Conservation (phyloP, 2,113 vertebrate genomes). For the Bothrops jararaca region DNA sequence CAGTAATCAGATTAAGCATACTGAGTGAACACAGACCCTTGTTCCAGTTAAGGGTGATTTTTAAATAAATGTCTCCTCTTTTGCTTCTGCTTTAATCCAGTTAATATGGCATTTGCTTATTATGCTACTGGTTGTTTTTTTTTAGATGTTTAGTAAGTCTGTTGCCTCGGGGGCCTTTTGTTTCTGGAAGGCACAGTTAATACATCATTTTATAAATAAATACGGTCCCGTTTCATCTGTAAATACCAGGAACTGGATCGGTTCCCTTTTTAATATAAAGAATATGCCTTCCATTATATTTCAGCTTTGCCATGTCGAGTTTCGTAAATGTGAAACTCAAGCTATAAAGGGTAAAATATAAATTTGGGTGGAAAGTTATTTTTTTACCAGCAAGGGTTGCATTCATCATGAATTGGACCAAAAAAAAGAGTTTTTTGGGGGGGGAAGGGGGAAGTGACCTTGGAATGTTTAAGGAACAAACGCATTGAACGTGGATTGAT, state of each 20-base stretch:
- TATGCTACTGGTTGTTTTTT: background rate
- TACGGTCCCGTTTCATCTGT: background rate
- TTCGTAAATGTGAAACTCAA: background rate
- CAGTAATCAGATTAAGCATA: background rate
- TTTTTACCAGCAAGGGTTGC: background rate
- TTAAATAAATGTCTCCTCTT: background rate
- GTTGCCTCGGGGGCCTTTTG: background rate
- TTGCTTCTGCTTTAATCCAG: background rate
- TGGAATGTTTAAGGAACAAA: constrained; percentile 17
- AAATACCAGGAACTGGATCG: background rate
- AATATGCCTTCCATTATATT: background rate
- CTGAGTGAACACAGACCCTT: background rate
- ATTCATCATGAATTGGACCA: background rate
- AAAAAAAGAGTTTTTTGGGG: background rate
- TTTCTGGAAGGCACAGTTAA: background rate
- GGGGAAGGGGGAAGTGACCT: background rate
- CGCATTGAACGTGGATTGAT: constrained; percentile 9
- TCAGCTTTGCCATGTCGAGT: background rate
- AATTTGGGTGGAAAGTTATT: background rate
- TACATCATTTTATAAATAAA: background rate
- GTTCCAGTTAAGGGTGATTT: background rate
- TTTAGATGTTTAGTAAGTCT: background rate
- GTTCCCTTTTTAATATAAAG: background rate
- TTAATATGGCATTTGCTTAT: background rate
- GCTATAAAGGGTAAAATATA: background rate